These are phyloP conservation scores for Hafferia zeledoni DNA, from an alignment of 2,797 vertebrate species.

Conservation along the genomic window DNA sequence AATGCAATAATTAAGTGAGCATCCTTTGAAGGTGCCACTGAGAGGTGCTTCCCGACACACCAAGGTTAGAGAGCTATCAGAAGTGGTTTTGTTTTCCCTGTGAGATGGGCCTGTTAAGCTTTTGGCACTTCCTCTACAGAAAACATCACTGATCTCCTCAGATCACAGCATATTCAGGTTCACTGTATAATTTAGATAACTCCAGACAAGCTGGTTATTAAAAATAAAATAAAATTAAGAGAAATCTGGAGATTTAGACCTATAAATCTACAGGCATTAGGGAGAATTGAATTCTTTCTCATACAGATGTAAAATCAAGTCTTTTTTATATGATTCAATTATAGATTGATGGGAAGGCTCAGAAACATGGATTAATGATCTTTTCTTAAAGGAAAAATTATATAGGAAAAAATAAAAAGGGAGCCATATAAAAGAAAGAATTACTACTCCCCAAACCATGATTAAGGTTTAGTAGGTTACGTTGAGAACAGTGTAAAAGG, in stretches of 20 bases:
- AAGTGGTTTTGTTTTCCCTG: constrained; percentile 61
- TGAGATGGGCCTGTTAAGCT: constrained; percentile 52
- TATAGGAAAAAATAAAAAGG: constrained; percentile 42
- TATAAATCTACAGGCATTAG: constrained; percentile 71
- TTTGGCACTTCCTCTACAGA: background rate
- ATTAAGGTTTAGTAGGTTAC: constrained; percentile 77
- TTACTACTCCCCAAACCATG: constrained; percentile 71
- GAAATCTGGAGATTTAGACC: constrained; percentile 73
- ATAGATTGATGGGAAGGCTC: constrained; percentile 77
- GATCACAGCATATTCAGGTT: constrained; percentile 72
- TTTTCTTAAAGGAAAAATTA: constrained; percentile 70
- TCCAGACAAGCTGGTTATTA: constrained; percentile 55
- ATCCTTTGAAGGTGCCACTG: constrained; percentile 20
- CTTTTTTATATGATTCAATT: constrained; percentile 79
- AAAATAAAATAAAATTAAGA: constrained; percentile 25
- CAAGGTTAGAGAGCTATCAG: constrained; percentile 51
- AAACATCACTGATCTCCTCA: constrained; percentile 67
- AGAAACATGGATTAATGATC: constrained; percentile 76
- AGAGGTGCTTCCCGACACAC: constrained; percentile 39
- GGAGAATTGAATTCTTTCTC: constrained; percentile 71
- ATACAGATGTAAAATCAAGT: constrained; percentile 76
- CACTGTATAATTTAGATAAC: constrained; percentile 78
- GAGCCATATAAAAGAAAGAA: constrained; percentile 67
- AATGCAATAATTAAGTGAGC: constrained; percentile 10
- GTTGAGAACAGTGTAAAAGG: constrained; percentile 66